A percentile compares a stretch with the other conserved stretches of the same genome.
These are phyloP conservation scores for Melanostoma scalare DNA, from an alignment of 2,888 invertebrate genomes.

Conservation along the genomic window DNA sequence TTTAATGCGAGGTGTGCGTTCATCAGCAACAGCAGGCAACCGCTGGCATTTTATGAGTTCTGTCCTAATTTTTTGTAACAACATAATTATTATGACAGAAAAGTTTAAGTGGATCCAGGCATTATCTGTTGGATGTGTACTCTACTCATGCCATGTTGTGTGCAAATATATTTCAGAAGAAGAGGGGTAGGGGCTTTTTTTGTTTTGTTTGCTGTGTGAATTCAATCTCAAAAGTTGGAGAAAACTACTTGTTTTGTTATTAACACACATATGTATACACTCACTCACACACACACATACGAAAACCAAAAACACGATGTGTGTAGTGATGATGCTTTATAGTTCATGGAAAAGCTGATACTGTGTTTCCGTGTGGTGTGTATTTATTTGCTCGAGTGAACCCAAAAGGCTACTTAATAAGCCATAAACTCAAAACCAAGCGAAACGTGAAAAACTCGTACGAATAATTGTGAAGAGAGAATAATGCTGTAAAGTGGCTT, in stretches of 20 bases:
- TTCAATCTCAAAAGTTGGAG: constrained; percentile 43
- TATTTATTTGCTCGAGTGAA: constrained; percentile 26
- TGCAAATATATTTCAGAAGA: constrained; percentile 12
- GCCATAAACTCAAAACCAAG: constrained; percentile 61
- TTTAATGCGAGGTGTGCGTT: constrained; percentile 63
- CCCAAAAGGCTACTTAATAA: constrained; percentile 62
- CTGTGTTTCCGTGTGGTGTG: background rate
- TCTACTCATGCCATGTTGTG: background rate
- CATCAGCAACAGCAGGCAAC: constrained; percentile 63
- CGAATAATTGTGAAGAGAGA: constrained; percentile 9
- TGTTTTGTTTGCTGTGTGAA: constrained; percentile 24
- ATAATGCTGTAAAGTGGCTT: too few species aligned
- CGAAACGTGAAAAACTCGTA: constrained; percentile 40
- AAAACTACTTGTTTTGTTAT: constrained; percentile 31
- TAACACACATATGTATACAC: background rate
- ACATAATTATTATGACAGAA: constrained; percentile 72
- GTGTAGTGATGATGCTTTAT: background rate
- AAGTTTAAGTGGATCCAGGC: constrained; percentile 71
- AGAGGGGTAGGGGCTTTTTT: background rate
- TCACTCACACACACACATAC: background rate
- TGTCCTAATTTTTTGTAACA: constrained; percentile 72
- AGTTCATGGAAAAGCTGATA: background rate
- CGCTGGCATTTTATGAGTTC: constrained; percentile 70
- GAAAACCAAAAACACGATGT: constrained; percentile 1
- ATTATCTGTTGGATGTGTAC: constrained; percentile 66